Evolutionary conservation across 2,888 invertebrate genomes (phyloP).

Genomic region (Cistogaster globosa): DNA sequence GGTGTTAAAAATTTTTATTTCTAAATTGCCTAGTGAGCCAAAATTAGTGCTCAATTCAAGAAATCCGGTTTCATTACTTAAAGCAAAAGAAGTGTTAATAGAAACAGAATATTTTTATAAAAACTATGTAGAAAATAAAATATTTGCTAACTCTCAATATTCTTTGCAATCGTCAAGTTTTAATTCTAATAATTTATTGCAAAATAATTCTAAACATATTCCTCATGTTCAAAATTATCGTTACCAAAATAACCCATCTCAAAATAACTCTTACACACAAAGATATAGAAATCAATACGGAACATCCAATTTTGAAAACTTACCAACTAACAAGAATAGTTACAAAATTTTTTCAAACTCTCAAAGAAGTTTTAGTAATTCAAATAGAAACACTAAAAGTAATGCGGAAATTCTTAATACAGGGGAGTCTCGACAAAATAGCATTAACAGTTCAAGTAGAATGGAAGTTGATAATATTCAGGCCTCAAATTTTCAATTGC

Average conservation of each 20-base stretch:
- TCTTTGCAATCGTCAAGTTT: not conserved
- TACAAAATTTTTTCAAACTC: too few relatives aligned
- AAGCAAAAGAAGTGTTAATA: constrained; percentile 46
- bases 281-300: too few relatives aligned
- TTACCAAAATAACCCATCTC: too few relatives aligned
- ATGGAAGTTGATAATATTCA: constrained; percentile 45
- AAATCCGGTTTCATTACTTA: constrained; percentile 21
- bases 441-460: not conserved
- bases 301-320: too few relatives aligned
- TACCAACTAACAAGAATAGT: too few relatives aligned
- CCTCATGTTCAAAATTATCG: not conserved
- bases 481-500: constrained; percentile 37
- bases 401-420: not conserved
- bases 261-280: too few relatives aligned
- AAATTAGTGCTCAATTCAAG: not conserved
- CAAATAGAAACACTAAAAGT: not conserved
- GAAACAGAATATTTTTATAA: constrained; percentile 18
- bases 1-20: too few relatives aligned
- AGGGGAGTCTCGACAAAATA: not conserved
- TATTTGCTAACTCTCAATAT: too few relatives aligned
- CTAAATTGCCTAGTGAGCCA: too few relatives aligned
- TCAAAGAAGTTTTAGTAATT: not conserved
- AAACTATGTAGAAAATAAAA: not conserved
- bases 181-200: too few relatives aligned
- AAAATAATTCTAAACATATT: not conserved